These are phyloP conservation scores for Discoglossus pictus DNA, from an alignment of 2,797 vertebrate genomes.

Conservation along the genomic window DNA sequence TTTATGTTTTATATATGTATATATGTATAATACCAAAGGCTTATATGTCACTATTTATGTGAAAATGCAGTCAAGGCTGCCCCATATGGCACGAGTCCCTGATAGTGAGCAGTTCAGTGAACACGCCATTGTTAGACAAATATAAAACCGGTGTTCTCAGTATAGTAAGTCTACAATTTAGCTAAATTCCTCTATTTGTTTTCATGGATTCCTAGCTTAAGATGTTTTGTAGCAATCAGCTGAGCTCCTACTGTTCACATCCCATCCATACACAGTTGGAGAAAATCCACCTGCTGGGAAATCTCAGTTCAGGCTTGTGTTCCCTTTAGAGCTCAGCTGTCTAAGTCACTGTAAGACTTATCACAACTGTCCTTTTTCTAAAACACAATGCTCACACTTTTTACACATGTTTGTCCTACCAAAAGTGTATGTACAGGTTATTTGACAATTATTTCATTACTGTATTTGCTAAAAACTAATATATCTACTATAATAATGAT, in stretches of 20 bases:
- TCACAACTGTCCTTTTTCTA: too few relatives aligned
- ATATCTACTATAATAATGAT: too few relatives aligned
- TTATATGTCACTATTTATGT: slow-evolving; percentile 1
- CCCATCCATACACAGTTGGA: slow-evolving; percentile 50
- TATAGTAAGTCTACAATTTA: slow-evolving; percentile 28
- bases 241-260: slow-evolving; percentile 43
- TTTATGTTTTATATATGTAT: too few relatives aligned
- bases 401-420: too few relatives aligned
- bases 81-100: too few relatives aligned
- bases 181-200: slow-evolving; percentile 26
- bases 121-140: slow-evolving; percentile 24
- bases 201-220: slow-evolving; percentile 50
- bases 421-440: too few relatives aligned
- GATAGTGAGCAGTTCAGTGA: not conserved
- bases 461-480: too few relatives aligned
- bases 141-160: slow-evolving; percentile 25
- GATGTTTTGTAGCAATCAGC: slow-evolving; percentile 48
- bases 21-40: too few relatives aligned
- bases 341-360: not conserved
- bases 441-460: too few relatives aligned
- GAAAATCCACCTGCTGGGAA: slow-evolving; percentile 52
- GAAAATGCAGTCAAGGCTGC: too few relatives aligned
- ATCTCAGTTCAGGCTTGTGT: slow-evolving; percentile 12
- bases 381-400: too few relatives aligned
- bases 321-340: slow-evolving; percentile 19